Evolutionary conservation across 2,888 invertebrate species (phyloP).

Genomic region (Venusia cambrica): DNA sequence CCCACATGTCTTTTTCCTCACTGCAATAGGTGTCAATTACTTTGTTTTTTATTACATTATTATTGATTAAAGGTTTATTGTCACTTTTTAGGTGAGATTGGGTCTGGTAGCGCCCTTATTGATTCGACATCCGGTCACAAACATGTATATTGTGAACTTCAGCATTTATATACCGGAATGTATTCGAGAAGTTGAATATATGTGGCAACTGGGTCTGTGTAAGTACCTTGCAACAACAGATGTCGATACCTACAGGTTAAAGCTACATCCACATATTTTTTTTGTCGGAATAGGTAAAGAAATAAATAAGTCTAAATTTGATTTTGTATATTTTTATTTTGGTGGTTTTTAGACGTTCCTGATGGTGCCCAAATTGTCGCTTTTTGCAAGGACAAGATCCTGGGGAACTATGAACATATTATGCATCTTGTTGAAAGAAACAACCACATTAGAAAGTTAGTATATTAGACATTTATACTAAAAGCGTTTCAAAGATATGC

Average conservation of each 20-base stretch:
- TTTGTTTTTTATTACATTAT: no score
- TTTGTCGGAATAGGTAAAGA: no score
- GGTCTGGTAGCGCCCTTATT: conserved; percentile 87
- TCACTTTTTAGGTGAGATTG: conserved; percentile 73
- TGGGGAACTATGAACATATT: conserved; percentile 82
- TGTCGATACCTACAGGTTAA: no score
- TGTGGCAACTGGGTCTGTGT: conserved; percentile 87
- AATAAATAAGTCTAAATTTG: no score
- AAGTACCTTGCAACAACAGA: conserved; percentile 36
- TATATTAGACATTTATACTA: conserved; percentile 9
- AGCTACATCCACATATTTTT: no score
- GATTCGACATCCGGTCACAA: conserved; percentile 83
- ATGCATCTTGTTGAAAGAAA: conserved; percentile 83
- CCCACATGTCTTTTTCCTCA: no score
- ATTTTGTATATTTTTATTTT: no score
- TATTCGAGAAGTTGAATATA: conserved; percentile 90
- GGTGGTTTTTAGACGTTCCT: conserved; percentile 82
- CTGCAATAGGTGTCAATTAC: no score
- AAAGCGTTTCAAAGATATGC: no score
- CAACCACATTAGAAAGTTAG: conserved; percentile 74
- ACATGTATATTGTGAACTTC: conserved; percentile 86
- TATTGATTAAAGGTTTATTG: background rate
- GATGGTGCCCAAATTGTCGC: conserved; percentile 88
- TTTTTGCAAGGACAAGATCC: conserved; percentile 86
- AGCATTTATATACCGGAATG: conserved; percentile 86